Evolutionary conservation across 2,797 vertebrate species (phyloP), one percentile per base, ranked within the genome.

Genomic region (Danionella dracula): DNA sequence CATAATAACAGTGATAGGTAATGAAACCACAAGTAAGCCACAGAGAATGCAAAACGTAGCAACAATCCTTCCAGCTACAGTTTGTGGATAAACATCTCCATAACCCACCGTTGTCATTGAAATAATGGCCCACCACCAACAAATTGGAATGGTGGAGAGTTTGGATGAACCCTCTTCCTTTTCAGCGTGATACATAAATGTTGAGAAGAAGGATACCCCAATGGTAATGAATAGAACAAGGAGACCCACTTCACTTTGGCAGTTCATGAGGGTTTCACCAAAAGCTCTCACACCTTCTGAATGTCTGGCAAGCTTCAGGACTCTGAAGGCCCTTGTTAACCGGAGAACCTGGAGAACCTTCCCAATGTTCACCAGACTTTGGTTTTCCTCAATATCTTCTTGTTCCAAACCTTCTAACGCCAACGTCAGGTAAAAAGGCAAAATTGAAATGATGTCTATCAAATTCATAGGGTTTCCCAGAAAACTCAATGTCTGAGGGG

Each of bases 71-170:
- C 96, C 96, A 0, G 87, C 82, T 8, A 92, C 67, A 0, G 96
- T 97, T 69, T 93, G 88, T 0, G 97, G 96, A 70, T 93, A 95
- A 1, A 93, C 93, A 84, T 99, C 96, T 1, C 96, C 96, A 0
- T 97, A 99, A 27, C 96, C 97, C 6, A 99, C 97, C 0, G 96
- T 99, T 0, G 96, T 99, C 96, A 99, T 97, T 70, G 93, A 99
- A 78, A 99, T 98, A 1, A 95, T 96, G 29, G 96, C 96, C 97
- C 97, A 99, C 96, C 97, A 99, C 96, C 96, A 99, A 62, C 96
- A 95, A 37, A 91, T 83, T 0, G 97, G 96, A 75, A 99, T 97
- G 61, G 90, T 96, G 29, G 87, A 89, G 73, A 99, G 86, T 58
- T 93, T 90, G 0, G 94, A 92, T 0, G 77, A 42, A 0, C 83